phyloP scores from a whole-genome alignment of 2,888 invertebrate species.

The Volucella zonaria region DNA sequence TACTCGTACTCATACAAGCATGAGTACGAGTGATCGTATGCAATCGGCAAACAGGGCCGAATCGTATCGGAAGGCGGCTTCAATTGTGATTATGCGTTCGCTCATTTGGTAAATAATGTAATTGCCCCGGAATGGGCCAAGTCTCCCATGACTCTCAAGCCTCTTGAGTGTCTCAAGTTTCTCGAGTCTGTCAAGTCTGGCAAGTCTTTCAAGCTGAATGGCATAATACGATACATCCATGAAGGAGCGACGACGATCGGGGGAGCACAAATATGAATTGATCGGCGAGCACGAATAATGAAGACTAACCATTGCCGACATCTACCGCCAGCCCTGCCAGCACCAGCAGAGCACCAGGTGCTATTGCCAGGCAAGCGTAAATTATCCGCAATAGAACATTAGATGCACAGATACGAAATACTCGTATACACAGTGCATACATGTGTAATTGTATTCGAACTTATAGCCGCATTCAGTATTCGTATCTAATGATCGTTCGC shows the following conservation, averaged over 20 bases:
- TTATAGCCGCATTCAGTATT: too few species aligned
- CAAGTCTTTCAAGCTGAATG: too few species aligned
- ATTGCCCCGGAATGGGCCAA: constrained; percentile 54
- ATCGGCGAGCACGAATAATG: constrained; percentile 54
- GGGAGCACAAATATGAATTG: constrained; percentile 54
- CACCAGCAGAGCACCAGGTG: constrained; percentile 71
- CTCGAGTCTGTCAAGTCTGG: too few species aligned
- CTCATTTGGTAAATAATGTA: constrained; percentile 71
- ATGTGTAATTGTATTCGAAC: constrained; percentile 9
- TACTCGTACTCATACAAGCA: background rate
- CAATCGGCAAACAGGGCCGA: constrained; percentile 25
- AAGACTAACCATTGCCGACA: constrained; percentile 38
- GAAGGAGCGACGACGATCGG: constrained; percentile 19
- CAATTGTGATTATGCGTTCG: constrained; percentile 69
- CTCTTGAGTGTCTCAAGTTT: too few species aligned
- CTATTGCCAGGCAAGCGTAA: constrained; percentile 62
- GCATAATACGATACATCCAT: constrained; percentile 10
- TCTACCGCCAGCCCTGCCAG: constrained; percentile 39
- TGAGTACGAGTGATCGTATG: background rate
- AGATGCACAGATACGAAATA: constrained; percentile 17
- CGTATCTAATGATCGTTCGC: constrained; percentile 49
- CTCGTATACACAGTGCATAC: constrained; percentile 9
- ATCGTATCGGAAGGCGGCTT: constrained; percentile 67
- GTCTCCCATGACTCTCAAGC: too few species aligned
- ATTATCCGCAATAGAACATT: constrained; percentile 65